Conservation (phyloP, 1,140 invertebrate genomes). For the Delia radicum region DNA sequence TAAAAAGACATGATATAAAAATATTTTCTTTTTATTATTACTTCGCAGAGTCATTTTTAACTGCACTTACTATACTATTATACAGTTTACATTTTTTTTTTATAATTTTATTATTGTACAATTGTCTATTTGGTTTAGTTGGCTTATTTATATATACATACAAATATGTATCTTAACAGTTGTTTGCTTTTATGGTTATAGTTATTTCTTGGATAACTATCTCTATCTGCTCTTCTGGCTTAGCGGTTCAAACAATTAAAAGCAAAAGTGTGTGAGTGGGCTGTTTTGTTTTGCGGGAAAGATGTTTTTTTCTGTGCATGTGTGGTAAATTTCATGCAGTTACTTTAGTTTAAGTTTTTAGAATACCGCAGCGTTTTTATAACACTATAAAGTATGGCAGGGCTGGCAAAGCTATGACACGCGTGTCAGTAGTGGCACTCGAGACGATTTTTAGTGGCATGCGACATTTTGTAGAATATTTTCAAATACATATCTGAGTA, state of each 20-base stretch:
- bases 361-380: no score
- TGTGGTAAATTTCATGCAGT: no score
- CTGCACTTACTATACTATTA: background rate
- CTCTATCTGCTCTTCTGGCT: background rate
- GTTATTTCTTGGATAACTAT: background rate
- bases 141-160: no score
- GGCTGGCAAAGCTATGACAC: no score
- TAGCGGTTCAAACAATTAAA: background rate
- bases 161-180: background rate
- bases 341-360: no score
- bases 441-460: no score
- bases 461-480: no score
- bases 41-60: background rate
- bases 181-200: background rate
- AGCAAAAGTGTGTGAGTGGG: background rate
- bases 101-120: no score
- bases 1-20: background rate
- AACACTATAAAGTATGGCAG: no score
- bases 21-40: background rate
- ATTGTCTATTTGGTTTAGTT: no score
- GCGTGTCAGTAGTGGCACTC: no score
- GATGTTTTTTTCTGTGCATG: background rate
- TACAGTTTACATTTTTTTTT: background rate
- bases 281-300: background rate
- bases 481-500: no score